Evolutionary conservation across 1,140 invertebrate species (phyloP).

Genomic region (Pseudoatta argentina): DNA sequence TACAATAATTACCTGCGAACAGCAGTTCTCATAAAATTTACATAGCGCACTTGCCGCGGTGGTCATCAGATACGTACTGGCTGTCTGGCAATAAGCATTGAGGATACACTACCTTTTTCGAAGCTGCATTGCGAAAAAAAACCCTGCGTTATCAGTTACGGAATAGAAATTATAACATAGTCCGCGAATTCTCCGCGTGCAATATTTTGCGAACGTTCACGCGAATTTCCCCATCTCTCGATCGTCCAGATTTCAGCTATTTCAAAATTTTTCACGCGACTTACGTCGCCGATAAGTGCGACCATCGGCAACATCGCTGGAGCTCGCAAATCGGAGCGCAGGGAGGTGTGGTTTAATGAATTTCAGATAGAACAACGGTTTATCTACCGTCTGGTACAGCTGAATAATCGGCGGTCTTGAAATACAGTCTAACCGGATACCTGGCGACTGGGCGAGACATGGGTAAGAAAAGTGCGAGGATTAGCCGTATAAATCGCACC

Average conservation of each 20-base stretch:
- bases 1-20: constrained; percentile 77
- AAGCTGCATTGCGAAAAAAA: constrained; percentile 25
- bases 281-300: neutral
- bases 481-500: constrained; percentile 79
- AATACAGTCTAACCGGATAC: constrained; percentile 54
- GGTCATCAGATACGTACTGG: constrained; percentile 45
- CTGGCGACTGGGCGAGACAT: constrained; percentile 62
- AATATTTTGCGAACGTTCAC: constrained; percentile 40
- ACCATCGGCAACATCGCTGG: neutral
- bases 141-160: neutral
- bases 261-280: constrained; percentile 20
- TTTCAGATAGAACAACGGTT: constrained; percentile 12
- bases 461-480: constrained; percentile 75
- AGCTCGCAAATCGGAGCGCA: neutral
- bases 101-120: neutral
- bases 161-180: constrained; percentile 53
- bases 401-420: constrained; percentile 40
- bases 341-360: constrained; percentile 26
- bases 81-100: neutral
- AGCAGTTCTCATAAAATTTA: constrained; percentile 74
- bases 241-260: constrained; percentile 9
- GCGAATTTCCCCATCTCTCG: neutral
- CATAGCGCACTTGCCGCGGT: constrained; percentile 72
- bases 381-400: constrained; percentile 2
- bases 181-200: neutral